These are phyloP conservation scores for Salvelinus fontinalis DNA, from an alignment of 2,113 vertebrate genomes.

Conservation along the genomic window DNA sequence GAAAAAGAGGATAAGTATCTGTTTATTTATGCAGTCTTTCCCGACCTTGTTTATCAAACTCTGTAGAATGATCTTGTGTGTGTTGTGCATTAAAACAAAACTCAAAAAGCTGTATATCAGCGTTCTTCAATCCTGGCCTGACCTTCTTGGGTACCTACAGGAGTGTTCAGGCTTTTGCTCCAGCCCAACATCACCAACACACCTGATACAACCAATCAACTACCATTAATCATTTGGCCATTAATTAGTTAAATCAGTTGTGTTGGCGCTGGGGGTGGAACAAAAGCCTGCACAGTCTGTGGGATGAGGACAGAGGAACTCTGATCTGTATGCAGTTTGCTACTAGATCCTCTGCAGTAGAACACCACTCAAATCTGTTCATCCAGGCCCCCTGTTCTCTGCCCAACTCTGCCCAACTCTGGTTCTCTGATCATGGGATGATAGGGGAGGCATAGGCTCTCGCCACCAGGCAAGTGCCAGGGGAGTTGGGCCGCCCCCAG, in stretches of 20 bases:
- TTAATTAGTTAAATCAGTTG: too few relatives aligned
- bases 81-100: background rate
- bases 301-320: too few relatives aligned
- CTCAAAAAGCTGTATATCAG: background rate
- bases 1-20: constrained; percentile 49
- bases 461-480: too few relatives aligned
- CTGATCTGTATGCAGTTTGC: background rate
- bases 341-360: background rate
- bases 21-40: constrained; percentile 68
- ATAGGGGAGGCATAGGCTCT: background rate
- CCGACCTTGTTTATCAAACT: constrained; percentile 57
- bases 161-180: too few relatives aligned
- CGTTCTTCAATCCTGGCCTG: background rate
- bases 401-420: background rate
- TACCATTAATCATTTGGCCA: background rate
- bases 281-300: too few relatives aligned
- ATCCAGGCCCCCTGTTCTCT: too few relatives aligned
- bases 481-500: background rate
- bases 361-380: too few relatives aligned
- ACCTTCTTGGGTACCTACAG: too few relatives aligned
- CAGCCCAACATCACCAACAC: too few relatives aligned
- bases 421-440: background rate
- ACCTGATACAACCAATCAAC: too few relatives aligned
- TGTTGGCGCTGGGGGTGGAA: too few relatives aligned
- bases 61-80: background rate